Base-by-base conservation (phyloP, 2,113 vertebrate genomes). In the Antigone vipio region DNA sequence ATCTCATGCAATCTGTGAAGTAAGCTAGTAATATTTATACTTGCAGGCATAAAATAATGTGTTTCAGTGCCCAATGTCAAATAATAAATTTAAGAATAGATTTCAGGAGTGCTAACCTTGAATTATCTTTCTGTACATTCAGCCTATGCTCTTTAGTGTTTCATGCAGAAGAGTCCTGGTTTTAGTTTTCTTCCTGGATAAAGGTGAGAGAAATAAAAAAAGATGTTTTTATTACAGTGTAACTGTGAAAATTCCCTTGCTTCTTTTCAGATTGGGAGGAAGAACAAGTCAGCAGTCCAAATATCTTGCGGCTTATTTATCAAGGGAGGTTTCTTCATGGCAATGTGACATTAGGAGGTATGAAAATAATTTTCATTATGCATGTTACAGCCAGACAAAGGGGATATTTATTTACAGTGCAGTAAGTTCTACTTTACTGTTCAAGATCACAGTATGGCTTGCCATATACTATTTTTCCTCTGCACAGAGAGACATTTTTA, bases 311-410 rank as follows among this genome's bases (percentile, higher is more conserved):
- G 92, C 99, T 99, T 97, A 99, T 99, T 98, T 99, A 99, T 98
- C 99, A 99, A 98, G 99, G 99, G 93, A 98, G 99, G 68, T 99
- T 99, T 98, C 98, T 99, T 93, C 99, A 99, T 63, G 99, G 99
- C 98, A 99, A 99, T 86, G 99, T 99, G 97, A 99, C 99, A 92
- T 97, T 99, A 98, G 99, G 99, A 99, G 99, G 99, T 99, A 97
- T 19, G 88, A 79, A 96, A 93, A 74, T 58, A 58, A 82, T 78
- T 71, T 89, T 82, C 40, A 60, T 88, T 58, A 64, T 75, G 44
- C 4, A 4, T 84, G 34, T 74, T 95, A 74, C 50, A 30, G 42
- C 53, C 74, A 45, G 34, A 71, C 47, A 92, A 68, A 92, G 26
- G 34, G 5, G 7, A 22, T 63, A 32, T 69, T 88, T 95, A 45